Conservation (phyloP, 1,140 invertebrate species). For the Ganaspis sp. region DNA sequence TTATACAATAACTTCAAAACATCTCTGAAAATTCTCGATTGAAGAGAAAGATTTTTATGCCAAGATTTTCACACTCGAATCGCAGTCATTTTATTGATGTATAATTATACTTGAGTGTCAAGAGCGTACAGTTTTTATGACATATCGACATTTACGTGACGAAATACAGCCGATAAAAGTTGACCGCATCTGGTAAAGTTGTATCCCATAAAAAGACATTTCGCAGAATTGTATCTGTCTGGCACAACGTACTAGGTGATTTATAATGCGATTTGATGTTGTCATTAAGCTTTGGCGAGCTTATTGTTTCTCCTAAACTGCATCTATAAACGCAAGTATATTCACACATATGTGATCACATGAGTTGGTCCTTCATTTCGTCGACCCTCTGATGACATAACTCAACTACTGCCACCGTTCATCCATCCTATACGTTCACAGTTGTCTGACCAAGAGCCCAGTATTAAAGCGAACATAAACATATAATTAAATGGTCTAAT, state of each 20-base stretch:
- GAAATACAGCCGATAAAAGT: not conserved
- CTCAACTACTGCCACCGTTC: constrained; percentile 25
- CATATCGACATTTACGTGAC: not conserved
- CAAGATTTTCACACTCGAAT: too few relatives aligned
- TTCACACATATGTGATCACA: constrained; percentile 19
- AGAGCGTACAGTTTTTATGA: not conserved
- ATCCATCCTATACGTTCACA: constrained; percentile 38
- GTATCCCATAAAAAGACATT: not conserved
- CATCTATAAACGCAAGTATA: constrained; percentile 30
- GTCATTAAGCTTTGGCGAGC: constrained; percentile 60
- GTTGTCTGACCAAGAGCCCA: constrained; percentile 30
- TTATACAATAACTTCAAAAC: too few relatives aligned
- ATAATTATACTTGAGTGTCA: too few relatives aligned
- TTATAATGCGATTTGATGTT: constrained; percentile 62
- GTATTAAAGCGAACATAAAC: constrained; percentile 57
- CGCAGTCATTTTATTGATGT: too few relatives aligned
- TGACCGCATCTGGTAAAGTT: not conserved
- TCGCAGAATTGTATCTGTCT: not conserved
- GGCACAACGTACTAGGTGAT: constrained; percentile 23
- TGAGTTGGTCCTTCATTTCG: constrained; percentile 9
- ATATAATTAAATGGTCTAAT: constrained; percentile 63
- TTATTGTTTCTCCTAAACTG: constrained; percentile 67
- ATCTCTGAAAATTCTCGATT: too few relatives aligned
- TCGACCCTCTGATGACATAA: constrained; percentile 30
- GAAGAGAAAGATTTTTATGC: too few relatives aligned